Conservation (phyloP, 2,888 invertebrate species). For the Nudaria mundana region DNA sequence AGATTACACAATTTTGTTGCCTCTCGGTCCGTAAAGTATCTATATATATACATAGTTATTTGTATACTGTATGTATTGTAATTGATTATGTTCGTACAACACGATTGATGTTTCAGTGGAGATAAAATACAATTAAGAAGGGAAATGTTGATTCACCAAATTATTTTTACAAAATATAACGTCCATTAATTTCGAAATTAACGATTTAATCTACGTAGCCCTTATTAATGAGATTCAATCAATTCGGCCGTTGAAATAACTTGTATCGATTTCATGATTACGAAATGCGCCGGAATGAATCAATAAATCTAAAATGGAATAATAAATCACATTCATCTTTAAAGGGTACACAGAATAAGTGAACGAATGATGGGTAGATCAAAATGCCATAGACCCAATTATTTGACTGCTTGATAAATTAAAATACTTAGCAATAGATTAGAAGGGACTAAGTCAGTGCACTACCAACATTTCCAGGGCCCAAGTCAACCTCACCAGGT, state of each 20-base stretch:
- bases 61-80: conserved; percentile 16
- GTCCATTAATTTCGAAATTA: conserved; percentile 10
- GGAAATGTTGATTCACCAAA: not conserved
- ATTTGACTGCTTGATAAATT: too few relatives aligned
- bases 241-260: not conserved
- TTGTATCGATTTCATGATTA: conserved; percentile 2
- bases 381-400: too few relatives aligned
- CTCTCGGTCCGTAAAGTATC: conserved; percentile 19
- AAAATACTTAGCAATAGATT: too few relatives aligned
- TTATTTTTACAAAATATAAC: conserved; percentile 11
- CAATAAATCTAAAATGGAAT: too few relatives aligned
- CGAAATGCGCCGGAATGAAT: not conserved
- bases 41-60: conserved; percentile 21
- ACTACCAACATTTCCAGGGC: too few relatives aligned
- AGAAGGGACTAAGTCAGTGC: too few relatives aligned
- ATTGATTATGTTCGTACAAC: conserved; percentile 5
- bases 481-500: too few relatives aligned
- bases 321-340: too few relatives aligned
- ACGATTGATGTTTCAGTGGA: not conserved
- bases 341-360: too few relatives aligned
- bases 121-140: conserved; percentile 7
- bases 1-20: conserved; percentile 33
- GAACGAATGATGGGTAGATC: too few relatives aligned
- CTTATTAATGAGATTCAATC: conserved; percentile 11
- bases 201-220: conserved; percentile 7